A percentile compares a stretch with the other conserved stretches of the same genome.
These are phyloP conservation scores for Alouatta palliata DNA, from an alignment of 2,113 vertebrate genomes.

Conservation along the genomic window DNA sequence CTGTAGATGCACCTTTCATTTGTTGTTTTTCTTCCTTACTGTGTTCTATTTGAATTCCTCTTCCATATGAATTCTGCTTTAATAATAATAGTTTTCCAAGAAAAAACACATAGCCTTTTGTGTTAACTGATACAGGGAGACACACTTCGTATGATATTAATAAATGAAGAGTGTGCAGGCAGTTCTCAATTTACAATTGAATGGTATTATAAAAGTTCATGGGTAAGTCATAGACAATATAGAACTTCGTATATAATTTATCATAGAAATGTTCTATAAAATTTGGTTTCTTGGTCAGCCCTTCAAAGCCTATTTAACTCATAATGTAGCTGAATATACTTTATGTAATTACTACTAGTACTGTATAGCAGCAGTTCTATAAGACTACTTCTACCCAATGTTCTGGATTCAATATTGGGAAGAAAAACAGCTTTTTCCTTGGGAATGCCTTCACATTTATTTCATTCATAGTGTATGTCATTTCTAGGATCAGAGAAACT, in stretches of 20 bases:
- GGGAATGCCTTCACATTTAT: neutral
- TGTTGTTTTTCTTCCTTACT: slow-evolving; percentile 60
- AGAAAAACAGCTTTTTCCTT: neutral
- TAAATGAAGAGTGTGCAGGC: neutral
- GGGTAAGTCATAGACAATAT: neutral
- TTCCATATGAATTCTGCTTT: slow-evolving; percentile 54
- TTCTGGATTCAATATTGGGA: neutral
- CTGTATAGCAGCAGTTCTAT: neutral
- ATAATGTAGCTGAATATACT: neutral
- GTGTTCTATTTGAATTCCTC: slow-evolving; percentile 55
- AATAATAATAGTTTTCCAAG: slow-evolving; percentile 3
- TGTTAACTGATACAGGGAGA: neutral
- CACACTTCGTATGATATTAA: neutral
- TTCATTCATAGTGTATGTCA: neutral
- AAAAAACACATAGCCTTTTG: neutral
- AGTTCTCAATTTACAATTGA: neutral
- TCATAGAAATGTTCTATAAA: neutral
- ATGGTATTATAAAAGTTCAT: neutral
- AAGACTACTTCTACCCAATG: neutral
- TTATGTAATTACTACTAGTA: neutral
- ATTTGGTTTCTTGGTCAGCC: neutral
- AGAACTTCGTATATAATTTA: neutral
- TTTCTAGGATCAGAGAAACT: neutral
- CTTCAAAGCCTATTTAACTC: neutral
- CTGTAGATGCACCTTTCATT: neutral